phyloP scores from a whole-genome alignment of 2,113 vertebrate genomes.

The Pseudonaja textilis region DNA sequence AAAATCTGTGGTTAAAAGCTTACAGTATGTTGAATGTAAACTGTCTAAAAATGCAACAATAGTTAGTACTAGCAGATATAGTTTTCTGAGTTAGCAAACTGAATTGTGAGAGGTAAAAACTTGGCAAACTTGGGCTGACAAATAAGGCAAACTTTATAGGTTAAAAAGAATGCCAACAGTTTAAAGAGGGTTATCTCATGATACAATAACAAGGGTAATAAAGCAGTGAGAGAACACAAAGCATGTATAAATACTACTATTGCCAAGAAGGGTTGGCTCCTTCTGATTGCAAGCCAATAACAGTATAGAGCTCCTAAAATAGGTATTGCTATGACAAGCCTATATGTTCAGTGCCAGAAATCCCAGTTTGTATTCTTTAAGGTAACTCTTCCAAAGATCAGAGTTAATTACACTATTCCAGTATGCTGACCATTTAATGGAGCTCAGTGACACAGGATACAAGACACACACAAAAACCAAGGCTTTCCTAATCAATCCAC shows the following conservation, averaged over 20 bases:
- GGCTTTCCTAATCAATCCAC: neutral
- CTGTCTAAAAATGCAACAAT: neutral
- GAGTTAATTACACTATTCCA: neutral
- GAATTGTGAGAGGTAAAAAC: neutral
- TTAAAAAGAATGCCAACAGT: neutral
- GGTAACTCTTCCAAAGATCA: neutral
- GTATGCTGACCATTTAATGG: neutral
- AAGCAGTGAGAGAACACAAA: neutral
- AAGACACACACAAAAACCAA: neutral
- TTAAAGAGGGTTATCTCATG: neutral
- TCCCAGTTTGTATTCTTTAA: neutral
- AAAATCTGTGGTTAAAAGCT: neutral
- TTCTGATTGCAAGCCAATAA: neutral
- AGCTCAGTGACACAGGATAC: neutral
- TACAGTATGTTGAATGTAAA: neutral
- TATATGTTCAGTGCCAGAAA: neutral
- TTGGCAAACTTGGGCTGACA: neutral
- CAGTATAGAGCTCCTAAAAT: neutral
- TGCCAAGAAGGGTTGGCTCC: neutral
- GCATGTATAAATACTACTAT: neutral
- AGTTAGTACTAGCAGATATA: neutral
- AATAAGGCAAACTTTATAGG: neutral
- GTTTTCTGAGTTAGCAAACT: neutral
- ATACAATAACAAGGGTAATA: neutral
- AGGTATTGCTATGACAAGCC: neutral